Base-by-base conservation (phyloP, 1,140 invertebrate genomes). In the Apis dorsata region DNA sequence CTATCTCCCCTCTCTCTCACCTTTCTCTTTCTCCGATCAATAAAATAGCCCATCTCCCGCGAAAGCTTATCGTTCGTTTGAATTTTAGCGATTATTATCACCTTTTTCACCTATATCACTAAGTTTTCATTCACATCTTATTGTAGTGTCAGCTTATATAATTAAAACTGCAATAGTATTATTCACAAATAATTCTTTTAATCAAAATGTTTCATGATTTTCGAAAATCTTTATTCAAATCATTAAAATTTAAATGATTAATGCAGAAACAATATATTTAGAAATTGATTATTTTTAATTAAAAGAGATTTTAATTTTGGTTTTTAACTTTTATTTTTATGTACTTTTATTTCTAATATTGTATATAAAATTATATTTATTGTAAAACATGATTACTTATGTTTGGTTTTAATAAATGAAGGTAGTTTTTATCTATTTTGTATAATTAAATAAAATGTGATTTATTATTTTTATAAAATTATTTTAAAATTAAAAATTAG, bases 21-120 rank as follows among this genome's bases (percentile, higher is more conserved):
- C 86, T 92, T 91, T 91, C 92, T 92, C 90, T 92, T 91, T 90
- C 91, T 91, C 86, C 91, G 92, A 94, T 93, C 93, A 93, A 93
- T 94, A 93, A 93, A 93, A 92, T 87, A 89, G 91, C 86, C 91
- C 89, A 91, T 92, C 90, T 91, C 86, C 88, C 88, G 86, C 87
- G 81, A 91, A 91, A 90, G 88, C 88, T 92, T 88, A 88, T 90
- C 80, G 85, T 79, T 86, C 84, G 84, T 93, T 92, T 91, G 80
- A 92, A 91, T 91, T 89, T 89, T 77, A 90, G 77, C 81, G 75
- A 65, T 75, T 78, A 78, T 88, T 79, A 71, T 51, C 68, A 73
- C 34, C 28, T 75, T 69, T 75, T 76, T 65, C 21, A 59, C 34
- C 5, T 28, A 55, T 17, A 21, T 5, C 5, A 12, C 34, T 44